Conservation (phyloP, 2,888 invertebrate species). For the Phortica okadai region DNA sequence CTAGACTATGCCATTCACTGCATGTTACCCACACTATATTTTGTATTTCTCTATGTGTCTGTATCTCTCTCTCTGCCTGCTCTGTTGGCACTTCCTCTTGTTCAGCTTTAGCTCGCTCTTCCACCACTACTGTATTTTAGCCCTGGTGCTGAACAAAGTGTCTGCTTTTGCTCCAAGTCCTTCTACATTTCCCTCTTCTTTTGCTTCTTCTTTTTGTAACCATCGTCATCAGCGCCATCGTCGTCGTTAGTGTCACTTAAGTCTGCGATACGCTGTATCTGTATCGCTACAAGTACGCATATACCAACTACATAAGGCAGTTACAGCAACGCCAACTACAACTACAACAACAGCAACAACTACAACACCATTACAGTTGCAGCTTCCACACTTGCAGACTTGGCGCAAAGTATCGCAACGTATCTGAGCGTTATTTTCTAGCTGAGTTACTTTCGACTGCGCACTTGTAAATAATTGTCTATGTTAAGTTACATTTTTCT, state of each 20-base stretch:
- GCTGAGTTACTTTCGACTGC: conserved; percentile 45
- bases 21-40: not conserved
- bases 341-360: not conserved
- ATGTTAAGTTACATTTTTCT: conserved; percentile 59
- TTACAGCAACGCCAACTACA: not conserved
- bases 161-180: not conserved
- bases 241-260: conserved; percentile 70
- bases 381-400: not conserved
- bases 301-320: not conserved
- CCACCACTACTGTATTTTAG: no score
- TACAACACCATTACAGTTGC: conserved; percentile 39
- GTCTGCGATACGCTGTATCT: conserved; percentile 53
- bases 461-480: conserved; percentile 70
- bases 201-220: not conserved
- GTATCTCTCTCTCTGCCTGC: not conserved
- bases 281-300: conserved; percentile 19
- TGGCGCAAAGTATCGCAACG: not conserved
- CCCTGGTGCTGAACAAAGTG: conserved; percentile 6
- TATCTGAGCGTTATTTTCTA: conserved; percentile 29
- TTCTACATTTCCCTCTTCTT: not conserved
- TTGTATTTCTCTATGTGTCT: conserved; percentile 6
- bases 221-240: conserved; percentile 3
- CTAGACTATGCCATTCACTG: conserved; percentile 21
- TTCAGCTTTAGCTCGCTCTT: no score
- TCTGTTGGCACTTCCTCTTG: no score